Evolutionary conservation across 2,888 invertebrate species (phyloP).

Genomic region (Antheraea assamensis): DNA sequence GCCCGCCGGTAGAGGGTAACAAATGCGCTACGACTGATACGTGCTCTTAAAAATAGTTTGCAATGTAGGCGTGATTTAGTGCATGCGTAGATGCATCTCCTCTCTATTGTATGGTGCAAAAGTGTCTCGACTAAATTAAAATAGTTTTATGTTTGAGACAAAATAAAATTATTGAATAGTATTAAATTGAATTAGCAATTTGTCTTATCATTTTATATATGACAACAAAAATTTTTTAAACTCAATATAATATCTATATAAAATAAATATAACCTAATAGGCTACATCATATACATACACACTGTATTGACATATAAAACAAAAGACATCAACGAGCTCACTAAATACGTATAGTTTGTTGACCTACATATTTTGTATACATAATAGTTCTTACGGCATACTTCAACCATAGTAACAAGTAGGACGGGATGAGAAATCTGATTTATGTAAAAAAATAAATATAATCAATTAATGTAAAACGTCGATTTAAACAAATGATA

Average conservation of each 20-base stretch:
- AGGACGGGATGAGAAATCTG: neutral
- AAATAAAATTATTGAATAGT: neutral
- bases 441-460: neutral
- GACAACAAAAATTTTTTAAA: neutral
- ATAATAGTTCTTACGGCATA: neutral
- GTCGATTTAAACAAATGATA: neutral
- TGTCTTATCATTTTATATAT: neutral
- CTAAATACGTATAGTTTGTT: neutral
- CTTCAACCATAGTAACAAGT: neutral
- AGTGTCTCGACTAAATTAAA: neutral
- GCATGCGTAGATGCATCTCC: constrained; percentile 12
- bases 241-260: neutral
- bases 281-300: neutral
- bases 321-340: constrained; percentile 13
- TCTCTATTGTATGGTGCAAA: neutral
- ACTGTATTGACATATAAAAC: neutral
- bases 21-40: constrained; percentile 10
- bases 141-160: neutral
- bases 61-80: constrained; percentile 7
- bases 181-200: neutral
- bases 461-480: no score
- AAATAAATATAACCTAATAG: neutral
- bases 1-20: neutral
- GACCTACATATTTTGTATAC: neutral
- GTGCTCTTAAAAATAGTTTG: constrained; percentile 1